Evolutionary conservation across 1,140 invertebrate genomes (phyloP), one percentile per base, ranked within the genome.

Genomic region (Atta colombica): DNA sequence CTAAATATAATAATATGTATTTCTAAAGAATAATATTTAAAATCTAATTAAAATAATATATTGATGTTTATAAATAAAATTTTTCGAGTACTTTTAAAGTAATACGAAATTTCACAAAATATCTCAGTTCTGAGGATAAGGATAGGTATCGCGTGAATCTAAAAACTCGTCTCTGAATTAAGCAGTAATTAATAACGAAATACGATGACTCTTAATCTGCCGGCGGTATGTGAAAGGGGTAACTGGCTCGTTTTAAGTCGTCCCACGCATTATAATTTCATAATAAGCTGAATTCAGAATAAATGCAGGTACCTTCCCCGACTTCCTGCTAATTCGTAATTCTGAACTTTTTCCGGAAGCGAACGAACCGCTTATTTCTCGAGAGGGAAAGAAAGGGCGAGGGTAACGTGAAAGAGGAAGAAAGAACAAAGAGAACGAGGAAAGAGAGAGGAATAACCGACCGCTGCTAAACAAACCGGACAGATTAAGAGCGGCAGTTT

Each of bases 311-410:
- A 82, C 77, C 77, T 88, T 82, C 69, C 77, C 88, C 75, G 69
- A 86, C 89, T 90, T 88, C 75, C 88, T 86, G 86, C 86, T 90
- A 90, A 90, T 90, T 90, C 89, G 87, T 90, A 90, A 90, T 90
- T 90, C 89, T 86, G 65, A 90, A 90, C 74, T 90, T 90, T 90
- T 90, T 90, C 89, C 88, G 86, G 89, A 90, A 90, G 80, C 89
- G 89, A 90, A 90, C 80, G 89, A 90, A 90, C 77, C 89, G 89
- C 80, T 90, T 88, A 81, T 61, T 74, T 87, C 53, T 49, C 68
- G 63, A 53, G 53, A 53, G n/a, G 35, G 25, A 49, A 55, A n/a
- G 53, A 25, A 49, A 31, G 12, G 51, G 14, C 21, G 12, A 25
- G 39, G 18, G 49, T 5, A 31, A 28, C 18, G 35, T 12, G 25